These are phyloP conservation scores for Leucoraja ocellata DNA, from an alignment of 2,797 vertebrate species.

Conservation along the genomic window DNA sequence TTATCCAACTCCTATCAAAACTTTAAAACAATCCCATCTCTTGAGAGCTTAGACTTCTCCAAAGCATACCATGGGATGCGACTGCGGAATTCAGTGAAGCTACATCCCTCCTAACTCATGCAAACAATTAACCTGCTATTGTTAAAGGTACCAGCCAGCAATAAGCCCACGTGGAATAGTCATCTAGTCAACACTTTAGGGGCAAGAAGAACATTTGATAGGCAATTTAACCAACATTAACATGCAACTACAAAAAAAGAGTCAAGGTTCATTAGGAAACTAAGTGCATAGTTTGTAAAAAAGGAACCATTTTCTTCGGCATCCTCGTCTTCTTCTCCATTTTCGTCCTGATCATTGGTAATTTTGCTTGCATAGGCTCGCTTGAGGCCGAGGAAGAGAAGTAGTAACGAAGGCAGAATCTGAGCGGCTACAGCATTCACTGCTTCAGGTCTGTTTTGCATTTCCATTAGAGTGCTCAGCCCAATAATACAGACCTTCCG, in stretches of 20 bases:
- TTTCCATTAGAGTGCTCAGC: slow-evolving; percentile 82
- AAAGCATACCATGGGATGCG: neutral
- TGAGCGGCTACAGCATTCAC: slow-evolving; percentile 74
- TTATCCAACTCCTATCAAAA: neutral
- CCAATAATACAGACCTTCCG: slow-evolving; percentile 96
- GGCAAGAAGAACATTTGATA: neutral
- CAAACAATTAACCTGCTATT: neutral
- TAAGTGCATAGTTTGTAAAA: neutral
- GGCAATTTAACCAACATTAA: neutral
- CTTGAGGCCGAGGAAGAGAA: slow-evolving; percentile 88
- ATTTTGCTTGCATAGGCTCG: slow-evolving; percentile 79
- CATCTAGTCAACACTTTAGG: neutral
- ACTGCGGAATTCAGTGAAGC: neutral
- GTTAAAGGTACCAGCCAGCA: neutral
- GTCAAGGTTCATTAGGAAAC: neutral
- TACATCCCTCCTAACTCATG: neutral
- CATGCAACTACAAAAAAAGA: neutral
- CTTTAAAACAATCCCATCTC: neutral
- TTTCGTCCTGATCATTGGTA: slow-evolving; percentile 66
- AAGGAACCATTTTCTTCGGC: slow-evolving; percentile 78
- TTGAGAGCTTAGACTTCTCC: neutral
- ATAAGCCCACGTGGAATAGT: neutral
- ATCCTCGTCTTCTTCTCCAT: slow-evolving; percentile 59
- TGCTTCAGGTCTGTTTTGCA: slow-evolving; percentile 74
- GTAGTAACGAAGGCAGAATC: slow-evolving; percentile 84